Conservation (phyloP, 2,888 invertebrate species). For the Rosalia funebris region DNA sequence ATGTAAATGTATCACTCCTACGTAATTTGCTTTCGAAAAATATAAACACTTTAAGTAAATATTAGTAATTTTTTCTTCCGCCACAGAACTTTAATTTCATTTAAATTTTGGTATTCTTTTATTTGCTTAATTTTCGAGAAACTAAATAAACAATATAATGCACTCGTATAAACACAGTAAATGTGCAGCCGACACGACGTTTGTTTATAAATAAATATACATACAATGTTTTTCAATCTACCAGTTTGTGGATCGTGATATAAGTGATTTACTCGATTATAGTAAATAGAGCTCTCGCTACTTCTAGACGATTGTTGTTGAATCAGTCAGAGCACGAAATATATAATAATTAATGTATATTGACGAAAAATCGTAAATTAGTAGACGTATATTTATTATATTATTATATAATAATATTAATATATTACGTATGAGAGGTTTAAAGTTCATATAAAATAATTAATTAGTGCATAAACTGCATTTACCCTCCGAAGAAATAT, state of each 20-base stretch:
- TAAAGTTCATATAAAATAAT: too few species aligned
- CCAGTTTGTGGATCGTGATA: conserved; percentile 5
- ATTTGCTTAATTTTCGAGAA: conserved; percentile 30
- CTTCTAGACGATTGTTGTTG: too few species aligned
- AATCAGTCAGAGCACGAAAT: too few species aligned
- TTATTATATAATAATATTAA: too few species aligned
- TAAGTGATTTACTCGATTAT: conserved; percentile 14
- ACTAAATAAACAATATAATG: conserved; percentile 39
- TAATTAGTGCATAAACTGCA: too few species aligned
- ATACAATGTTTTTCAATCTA: conserved; percentile 23
- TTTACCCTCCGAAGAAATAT: too few species aligned
- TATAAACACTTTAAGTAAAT: conserved; percentile 26
- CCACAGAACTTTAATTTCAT: conserved; percentile 16
- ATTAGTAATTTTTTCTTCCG: conserved; percentile 12
- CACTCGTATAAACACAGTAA: conserved; percentile 26
- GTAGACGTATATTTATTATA: too few species aligned
- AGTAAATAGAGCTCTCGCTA: background rate
- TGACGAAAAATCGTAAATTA: too few species aligned
- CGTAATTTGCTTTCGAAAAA: conserved; percentile 22
- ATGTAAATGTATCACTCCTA: conserved; percentile 18
- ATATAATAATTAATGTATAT: too few species aligned
- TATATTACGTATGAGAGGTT: too few species aligned
- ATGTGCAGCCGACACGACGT: conserved; percentile 23
- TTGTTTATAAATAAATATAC: conserved; percentile 25
- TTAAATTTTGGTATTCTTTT: conserved; percentile 29